Conservation (phyloP, 2,888 invertebrate species). For the Dysmachus trigonus region DNA sequence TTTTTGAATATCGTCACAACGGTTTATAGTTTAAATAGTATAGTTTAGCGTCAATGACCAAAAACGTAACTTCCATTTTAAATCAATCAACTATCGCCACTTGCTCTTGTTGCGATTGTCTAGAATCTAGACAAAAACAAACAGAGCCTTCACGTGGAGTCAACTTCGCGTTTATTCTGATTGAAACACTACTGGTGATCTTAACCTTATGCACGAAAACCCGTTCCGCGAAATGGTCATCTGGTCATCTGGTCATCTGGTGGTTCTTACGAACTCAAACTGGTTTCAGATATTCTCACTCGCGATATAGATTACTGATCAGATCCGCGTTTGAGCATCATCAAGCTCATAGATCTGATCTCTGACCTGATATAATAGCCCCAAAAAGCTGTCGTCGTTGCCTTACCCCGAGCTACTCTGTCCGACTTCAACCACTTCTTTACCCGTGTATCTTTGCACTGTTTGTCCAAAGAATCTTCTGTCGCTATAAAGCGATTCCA, state of each 20-base stretch:
- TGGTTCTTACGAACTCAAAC: constrained; percentile 13
- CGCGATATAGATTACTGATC: background rate
- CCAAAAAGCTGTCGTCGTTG: background rate
- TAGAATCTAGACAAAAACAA: background rate
- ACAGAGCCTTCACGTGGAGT: background rate
- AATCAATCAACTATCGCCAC: background rate
- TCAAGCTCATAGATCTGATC: background rate
- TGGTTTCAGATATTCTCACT: background rate
- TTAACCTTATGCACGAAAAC: constrained; percentile 12
- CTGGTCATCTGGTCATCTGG: constrained; percentile 29
- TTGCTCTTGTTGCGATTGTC: background rate
- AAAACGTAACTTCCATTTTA: background rate
- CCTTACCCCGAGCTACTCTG: background rate
- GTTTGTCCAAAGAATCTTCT: background rate
- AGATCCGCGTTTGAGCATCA: background rate
- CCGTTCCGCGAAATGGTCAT: constrained; percentile 17
- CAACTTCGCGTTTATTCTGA: background rate
- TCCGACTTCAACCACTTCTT: background rate
- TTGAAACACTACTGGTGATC: background rate
- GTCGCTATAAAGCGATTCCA: background rate
- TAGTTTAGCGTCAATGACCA: background rate
- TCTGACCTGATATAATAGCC: constrained; percentile 1
- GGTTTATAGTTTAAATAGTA: background rate
- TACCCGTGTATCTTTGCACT: background rate
- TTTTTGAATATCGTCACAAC: background rate